Base-by-base conservation (phyloP, 2,113 vertebrate species). In the Lucifuga dentata region DNA sequence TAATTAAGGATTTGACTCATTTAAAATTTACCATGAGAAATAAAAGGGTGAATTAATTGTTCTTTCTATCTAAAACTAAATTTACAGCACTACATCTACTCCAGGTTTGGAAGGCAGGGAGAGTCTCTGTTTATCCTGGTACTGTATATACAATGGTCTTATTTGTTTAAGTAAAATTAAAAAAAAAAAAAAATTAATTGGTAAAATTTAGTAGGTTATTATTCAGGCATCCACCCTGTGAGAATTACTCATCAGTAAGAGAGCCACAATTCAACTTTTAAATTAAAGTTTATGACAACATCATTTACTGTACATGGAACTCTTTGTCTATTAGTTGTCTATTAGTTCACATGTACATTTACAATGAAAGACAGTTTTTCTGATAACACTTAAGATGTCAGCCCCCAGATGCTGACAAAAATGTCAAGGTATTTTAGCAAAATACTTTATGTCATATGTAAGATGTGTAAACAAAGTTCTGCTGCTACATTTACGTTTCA, bases 401-500 rank as follows among this genome's bases (percentile, higher is more conserved):
- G 33, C 13, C 21, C 60, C 16, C 36, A 35, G 38, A 20, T 21
- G 21, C 8, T 21, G n/a, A 11, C 5, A 41, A 29, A 11, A 56
- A 23, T 36, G 32, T 15, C 9, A 59, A 60, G 12, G 53, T 38
- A 29, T 68, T 63, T 32, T 36, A 57, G 19, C 2, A 8, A 48
- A 13, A 9, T n/a, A 16, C 33, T 5, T 15, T 9, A 55, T 65
- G 20, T 57, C 26, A 29, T 29, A 50, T 29, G n/a, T 1, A 59
- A 45, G 19, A 64, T 1, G 19, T 56, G 46, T 49, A 56, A 61
- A 11, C 59, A 65, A 70, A 43, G 5, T 12, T 33, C 39, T 51
- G 1, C 48, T 5, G 77, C n/a, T 68, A n/a, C 49, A 56, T 78
- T 74, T 68, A 64, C 39, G 38, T 70, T 68, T 64, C 43, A 49